phyloP scores from a whole-genome alignment of 1,140 invertebrate species.

The Drosophila pallidifrons region DNA sequence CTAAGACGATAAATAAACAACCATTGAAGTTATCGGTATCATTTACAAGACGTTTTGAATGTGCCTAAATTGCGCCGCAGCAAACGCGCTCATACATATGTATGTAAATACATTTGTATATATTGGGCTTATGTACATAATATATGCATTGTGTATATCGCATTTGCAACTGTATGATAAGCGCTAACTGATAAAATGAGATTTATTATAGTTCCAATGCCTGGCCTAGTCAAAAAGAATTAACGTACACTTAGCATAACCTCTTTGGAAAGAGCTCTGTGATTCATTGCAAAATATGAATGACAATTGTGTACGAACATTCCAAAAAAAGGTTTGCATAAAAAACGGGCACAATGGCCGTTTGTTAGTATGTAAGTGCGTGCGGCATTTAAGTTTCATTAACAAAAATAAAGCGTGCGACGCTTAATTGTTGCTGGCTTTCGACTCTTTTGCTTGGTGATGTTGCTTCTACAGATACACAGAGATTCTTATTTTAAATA shows the following conservation, averaged over 20 bases:
- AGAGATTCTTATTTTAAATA: constrained; percentile 55
- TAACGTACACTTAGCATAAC: constrained; percentile 16
- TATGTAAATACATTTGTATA: not conserved
- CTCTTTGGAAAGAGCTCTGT: constrained; percentile 12
- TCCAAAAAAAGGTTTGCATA: constrained; percentile 49
- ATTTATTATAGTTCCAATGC: constrained; percentile 70
- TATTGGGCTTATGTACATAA: constrained; percentile 24
- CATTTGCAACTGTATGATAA: constrained; percentile 67
- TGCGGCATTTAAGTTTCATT: constrained; percentile 45
- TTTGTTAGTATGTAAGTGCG: constrained; percentile 10
- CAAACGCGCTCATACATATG: not conserved
- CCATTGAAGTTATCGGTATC: constrained; percentile 9
- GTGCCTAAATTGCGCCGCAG: constrained; percentile 22
- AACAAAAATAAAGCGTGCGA: constrained; percentile 30
- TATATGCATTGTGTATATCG: constrained; percentile 44
- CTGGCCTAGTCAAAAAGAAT: constrained; percentile 3
- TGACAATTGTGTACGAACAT: constrained; percentile 36
- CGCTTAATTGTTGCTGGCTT: constrained; percentile 35
- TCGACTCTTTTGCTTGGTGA: constrained; percentile 1
- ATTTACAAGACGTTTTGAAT: constrained; percentile 1
- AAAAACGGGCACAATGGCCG: constrained; percentile 37
- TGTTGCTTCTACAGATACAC: constrained; percentile 11
- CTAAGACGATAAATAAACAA: no score
- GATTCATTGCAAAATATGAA: constrained; percentile 38
- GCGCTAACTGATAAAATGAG: constrained; percentile 68